A percentile compares a stretch with the other conserved stretches of the same genome.
Evolutionary conservation across 2,797 vertebrate species (phyloP).

Genomic region (Salarias fasciatus): DNA sequence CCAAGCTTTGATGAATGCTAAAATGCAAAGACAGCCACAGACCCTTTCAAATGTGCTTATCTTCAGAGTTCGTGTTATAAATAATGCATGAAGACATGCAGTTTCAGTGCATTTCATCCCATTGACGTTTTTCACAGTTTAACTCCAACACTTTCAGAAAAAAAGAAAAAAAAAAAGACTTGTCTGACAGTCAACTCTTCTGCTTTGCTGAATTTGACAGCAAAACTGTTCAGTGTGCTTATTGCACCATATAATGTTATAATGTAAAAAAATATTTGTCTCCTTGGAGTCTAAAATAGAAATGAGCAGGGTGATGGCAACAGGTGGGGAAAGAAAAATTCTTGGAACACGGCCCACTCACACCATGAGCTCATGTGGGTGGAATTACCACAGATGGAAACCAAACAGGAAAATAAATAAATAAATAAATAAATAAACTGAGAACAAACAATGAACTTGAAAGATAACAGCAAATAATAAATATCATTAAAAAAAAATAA

Average conservation of each 20-base stretch:
- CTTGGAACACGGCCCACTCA: constrained; percentile 11
- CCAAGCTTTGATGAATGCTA: neutral
- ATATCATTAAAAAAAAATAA: too few relatives aligned
- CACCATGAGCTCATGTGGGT: constrained; percentile 5
- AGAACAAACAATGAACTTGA: too few relatives aligned
- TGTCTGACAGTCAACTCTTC: constrained; percentile 6
- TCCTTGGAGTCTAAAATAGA: constrained; percentile 29
- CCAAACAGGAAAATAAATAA: too few relatives aligned
- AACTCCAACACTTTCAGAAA: constrained; percentile 1
- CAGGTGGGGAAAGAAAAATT: constrained; percentile 42
- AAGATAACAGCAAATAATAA: too few relatives aligned
- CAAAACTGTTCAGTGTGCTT: constrained; percentile 17
- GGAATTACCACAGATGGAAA: constrained; percentile 1
- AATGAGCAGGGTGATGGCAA: constrained; percentile 36
- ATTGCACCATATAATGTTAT: too few relatives aligned
- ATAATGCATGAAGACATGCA: constrained; percentile 8
- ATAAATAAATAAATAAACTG: too few relatives aligned
- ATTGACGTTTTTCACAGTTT: constrained; percentile 4
- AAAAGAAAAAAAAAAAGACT: constrained; percentile 13
- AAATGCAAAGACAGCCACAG: neutral
- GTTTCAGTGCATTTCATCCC: constrained; percentile 10
- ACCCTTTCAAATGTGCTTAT: neutral
- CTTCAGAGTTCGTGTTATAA: neutral
- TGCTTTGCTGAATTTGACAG: constrained; percentile 13
- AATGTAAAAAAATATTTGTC: constrained; percentile 28